Evolutionary conservation across 1,140 invertebrate species (phyloP).

Genomic region (Zeugodacus cucurbitae): DNA sequence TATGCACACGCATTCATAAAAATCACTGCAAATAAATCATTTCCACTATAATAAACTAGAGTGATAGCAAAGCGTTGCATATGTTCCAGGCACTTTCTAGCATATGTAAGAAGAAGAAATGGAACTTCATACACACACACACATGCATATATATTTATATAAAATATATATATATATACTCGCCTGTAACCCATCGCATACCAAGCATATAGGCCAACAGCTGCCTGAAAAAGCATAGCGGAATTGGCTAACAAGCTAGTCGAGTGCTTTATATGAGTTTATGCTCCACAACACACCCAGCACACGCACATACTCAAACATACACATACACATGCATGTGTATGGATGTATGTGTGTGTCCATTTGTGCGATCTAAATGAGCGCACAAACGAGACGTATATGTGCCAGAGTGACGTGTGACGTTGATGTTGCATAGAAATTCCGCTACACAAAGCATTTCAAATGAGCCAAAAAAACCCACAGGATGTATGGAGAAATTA

Average conservation of each 20-base stretch:
- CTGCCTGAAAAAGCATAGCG: background rate
- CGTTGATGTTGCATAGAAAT: background rate
- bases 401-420: constrained; percentile 4
- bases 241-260: constrained; percentile 26
- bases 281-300: background rate
- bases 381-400: background rate
- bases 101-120: background rate
- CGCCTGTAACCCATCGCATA: background rate
- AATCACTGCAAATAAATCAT: constrained; percentile 30
- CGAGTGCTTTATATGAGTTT: background rate
- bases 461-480: background rate
- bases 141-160: background rate
- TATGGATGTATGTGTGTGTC: too few species aligned
- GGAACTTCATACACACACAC: background rate
- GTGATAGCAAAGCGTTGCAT: constrained; percentile 18
- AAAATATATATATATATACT: background rate
- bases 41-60: constrained; percentile 25
- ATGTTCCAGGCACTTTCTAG: background rate
- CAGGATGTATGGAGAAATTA: background rate
- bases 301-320: background rate
- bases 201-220: background rate
- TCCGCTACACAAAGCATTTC: background rate
- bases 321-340: background rate
- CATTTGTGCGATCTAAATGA: background rate
- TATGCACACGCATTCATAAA: background rate